These are phyloP conservation scores for Tamandua tetradactyla DNA, from an alignment of 2,797 vertebrate species.

Conservation along the genomic window DNA sequence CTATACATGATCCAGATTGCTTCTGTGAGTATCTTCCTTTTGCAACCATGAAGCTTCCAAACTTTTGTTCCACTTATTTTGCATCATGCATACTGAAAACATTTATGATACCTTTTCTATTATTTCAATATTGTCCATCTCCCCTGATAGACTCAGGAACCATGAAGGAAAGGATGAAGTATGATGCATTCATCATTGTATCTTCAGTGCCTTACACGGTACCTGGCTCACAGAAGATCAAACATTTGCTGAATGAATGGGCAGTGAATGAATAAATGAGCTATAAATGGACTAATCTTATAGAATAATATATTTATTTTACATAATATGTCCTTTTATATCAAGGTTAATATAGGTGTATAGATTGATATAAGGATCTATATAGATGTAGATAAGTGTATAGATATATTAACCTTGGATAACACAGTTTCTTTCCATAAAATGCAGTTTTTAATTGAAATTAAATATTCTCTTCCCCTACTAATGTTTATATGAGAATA, in stretches of 20 bases:
- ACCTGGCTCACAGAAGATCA: neutral
- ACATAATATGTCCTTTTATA: neutral
- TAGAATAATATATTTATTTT: neutral
- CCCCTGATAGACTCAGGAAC: neutral
- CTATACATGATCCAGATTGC: neutral
- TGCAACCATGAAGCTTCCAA: neutral
- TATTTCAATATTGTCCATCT: neutral
- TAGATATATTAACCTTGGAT: neutral
- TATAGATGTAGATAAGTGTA: neutral
- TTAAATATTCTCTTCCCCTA: neutral
- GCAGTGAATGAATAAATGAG: neutral
- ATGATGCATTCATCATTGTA: neutral
- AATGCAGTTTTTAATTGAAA: neutral
- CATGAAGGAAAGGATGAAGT: neutral
- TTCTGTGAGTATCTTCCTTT: neutral
- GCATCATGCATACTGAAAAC: conserved; percentile 12
- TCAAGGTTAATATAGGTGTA: neutral
- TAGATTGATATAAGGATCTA: no score
- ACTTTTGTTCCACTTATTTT: neutral
- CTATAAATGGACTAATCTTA: neutral
- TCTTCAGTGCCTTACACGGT: neutral
- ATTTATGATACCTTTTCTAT: neutral
- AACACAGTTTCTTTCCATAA: neutral
- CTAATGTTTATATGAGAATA: neutral
- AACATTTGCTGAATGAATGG: neutral